A percentile compares a stretch with the other conserved stretches of the same genome.
Evolutionary conservation across 2,888 invertebrate species (phyloP).

Genomic region (Notodonta ziczac): DNA sequence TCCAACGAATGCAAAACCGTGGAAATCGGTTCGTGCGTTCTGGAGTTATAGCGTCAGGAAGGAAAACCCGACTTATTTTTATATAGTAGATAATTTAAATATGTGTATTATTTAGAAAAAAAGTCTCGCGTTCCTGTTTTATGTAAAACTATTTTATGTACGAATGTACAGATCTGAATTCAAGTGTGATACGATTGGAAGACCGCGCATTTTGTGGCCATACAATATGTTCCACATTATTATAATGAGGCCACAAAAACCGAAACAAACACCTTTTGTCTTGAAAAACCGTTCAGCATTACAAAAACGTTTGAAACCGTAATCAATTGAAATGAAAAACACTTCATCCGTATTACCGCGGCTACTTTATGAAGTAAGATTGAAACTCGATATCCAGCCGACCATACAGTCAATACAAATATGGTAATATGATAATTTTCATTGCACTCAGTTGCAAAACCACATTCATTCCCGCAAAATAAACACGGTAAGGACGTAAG

Average conservation of each 20-base stretch:
- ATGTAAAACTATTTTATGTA: too few relatives aligned
- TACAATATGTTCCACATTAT: slow-evolving; percentile 23
- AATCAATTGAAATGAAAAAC: slow-evolving; percentile 17
- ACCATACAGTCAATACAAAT: slow-evolving; percentile 16
- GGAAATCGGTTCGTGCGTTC: too few relatives aligned
- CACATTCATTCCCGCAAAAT: slow-evolving; percentile 16
- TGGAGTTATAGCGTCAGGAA: too few relatives aligned
- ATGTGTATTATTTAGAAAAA: too few relatives aligned
- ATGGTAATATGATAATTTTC: slow-evolving; percentile 38
- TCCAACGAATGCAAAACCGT: too few relatives aligned
- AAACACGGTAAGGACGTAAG: slow-evolving; percentile 30
- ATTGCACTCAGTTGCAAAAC: slow-evolving; percentile 39
- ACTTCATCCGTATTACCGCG: slow-evolving; percentile 11
- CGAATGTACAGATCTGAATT: too few relatives aligned
- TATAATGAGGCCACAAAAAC: slow-evolving; percentile 30
- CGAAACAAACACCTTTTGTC: slow-evolving; percentile 34
- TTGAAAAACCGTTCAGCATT: slow-evolving; percentile 16
- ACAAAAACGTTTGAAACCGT: slow-evolving; percentile 26
- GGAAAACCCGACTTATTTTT: too few relatives aligned
- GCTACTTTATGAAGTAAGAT: slow-evolving; percentile 14
- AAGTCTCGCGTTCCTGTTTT: too few relatives aligned
- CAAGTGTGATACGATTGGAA: not conserved
- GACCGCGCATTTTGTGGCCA: slow-evolving; percentile 34
- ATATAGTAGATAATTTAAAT: too few relatives aligned
- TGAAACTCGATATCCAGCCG: slow-evolving; percentile 10